These are phyloP conservation scores for Gavia stellata DNA, from an alignment of 2,113 vertebrate species.

Conservation along the genomic window DNA sequence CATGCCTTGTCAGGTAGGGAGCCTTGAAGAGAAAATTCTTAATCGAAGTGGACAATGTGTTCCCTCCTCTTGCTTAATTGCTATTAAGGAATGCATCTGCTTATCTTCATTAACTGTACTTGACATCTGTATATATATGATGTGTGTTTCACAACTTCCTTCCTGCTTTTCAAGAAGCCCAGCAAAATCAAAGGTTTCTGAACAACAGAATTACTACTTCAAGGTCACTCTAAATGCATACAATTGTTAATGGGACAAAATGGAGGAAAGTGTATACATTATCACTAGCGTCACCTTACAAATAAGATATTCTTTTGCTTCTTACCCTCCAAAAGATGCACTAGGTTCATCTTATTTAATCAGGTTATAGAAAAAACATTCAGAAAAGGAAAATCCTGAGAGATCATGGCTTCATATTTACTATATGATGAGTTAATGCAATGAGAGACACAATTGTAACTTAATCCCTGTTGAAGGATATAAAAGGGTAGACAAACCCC, in stretches of 20 bases:
- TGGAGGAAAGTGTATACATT: neutral
- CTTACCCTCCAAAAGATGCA: neutral
- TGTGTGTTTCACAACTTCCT: constrained; percentile 6
- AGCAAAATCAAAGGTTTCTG: constrained; percentile 12
- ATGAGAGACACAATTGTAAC: neutral
- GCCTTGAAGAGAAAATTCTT: neutral
- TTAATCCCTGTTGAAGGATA: neutral
- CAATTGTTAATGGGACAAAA: neutral
- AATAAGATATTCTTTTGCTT: neutral
- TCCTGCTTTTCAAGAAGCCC: constrained; percentile 11
- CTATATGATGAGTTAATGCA: neutral
- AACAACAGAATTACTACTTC: neutral
- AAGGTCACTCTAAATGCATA: neutral
- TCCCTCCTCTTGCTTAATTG: neutral
- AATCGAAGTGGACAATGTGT: neutral
- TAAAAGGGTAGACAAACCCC: neutral
- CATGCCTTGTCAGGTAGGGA: neutral
- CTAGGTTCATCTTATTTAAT: neutral
- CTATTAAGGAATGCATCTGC: constrained; percentile 28
- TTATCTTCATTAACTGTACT: constrained; percentile 41
- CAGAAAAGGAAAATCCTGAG: neutral
- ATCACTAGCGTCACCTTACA: neutral
- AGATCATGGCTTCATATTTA: neutral
- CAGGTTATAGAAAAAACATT: neutral
- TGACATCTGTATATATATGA: constrained; percentile 8